Percentiles rank a stretch among this genome's conserved stretches.
These are phyloP conservation scores for Rhizoglyphus robini DNA, from an alignment of 1,140 invertebrate genomes.

Conservation along the genomic window DNA sequence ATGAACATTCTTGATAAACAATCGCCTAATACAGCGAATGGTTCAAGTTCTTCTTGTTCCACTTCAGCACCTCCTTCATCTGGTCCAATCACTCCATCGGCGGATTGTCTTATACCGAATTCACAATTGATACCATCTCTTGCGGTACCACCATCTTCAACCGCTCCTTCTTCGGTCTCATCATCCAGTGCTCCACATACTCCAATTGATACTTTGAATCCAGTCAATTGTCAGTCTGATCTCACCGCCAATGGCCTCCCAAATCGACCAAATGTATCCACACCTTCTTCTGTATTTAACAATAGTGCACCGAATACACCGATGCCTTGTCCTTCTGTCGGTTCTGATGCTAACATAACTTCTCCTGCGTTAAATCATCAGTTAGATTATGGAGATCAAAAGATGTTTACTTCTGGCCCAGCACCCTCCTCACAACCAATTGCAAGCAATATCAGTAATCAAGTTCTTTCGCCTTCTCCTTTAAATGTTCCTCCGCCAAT, in stretches of 20 bases:
- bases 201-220: neutral
- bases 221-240: conserved; percentile 4
- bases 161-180: conserved; percentile 7
- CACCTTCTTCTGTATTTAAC: conserved; percentile 7
- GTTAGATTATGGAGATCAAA: neutral
- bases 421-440: neutral
- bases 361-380: conserved; percentile 11
- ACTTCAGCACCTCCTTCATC: neutral
- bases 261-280: conserved; percentile 10
- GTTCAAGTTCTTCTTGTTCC: neutral
- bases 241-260: neutral
- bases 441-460: neutral
- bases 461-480: neutral
- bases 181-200: conserved; percentile 12
- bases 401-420: neutral
- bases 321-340: neutral
- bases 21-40: conserved; percentile 7
- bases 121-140: neutral
- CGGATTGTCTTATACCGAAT: conserved; percentile 8
- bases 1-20: conserved; percentile 18
- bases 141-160: neutral
- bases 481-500: neutral
- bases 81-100: neutral
- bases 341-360: neutral
- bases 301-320: conserved; percentile 16